Percentiles rank a stretch among this genome's conserved stretches.
phyloP scores from a whole-genome alignment of 1,140 invertebrate species.

The Microplitis demolitor region DNA sequence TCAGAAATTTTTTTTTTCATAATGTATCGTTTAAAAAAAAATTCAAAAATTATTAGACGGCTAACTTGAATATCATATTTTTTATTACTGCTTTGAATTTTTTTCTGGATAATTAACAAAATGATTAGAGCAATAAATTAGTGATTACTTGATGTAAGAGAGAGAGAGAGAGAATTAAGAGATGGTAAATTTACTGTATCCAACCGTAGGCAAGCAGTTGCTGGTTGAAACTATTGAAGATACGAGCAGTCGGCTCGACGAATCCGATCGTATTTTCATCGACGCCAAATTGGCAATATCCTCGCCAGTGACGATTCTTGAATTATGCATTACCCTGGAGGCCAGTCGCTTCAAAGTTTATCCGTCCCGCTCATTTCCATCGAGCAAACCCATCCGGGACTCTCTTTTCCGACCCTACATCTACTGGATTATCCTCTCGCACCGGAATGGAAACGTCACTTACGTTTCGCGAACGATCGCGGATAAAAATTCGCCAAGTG shows the following conservation, averaged over 20 bases:
- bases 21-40: no score
- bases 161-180: background rate
- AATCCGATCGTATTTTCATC: constrained; percentile 64
- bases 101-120: background rate
- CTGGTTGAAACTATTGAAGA: constrained; percentile 15
- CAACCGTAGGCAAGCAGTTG: background rate
- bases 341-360: constrained; percentile 63
- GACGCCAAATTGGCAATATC: constrained; percentile 65
- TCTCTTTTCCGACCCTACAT: constrained; percentile 26
- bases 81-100: background rate
- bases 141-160: background rate
- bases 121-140: background rate
- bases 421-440: constrained; percentile 44
- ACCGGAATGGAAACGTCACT: constrained; percentile 50
- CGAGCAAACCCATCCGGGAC: constrained; percentile 32
- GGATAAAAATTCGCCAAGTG: background rate
- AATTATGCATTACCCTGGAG: constrained; percentile 63
- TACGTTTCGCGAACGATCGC: constrained; percentile 36
- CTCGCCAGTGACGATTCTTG: constrained; percentile 62
- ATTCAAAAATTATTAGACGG: no score
- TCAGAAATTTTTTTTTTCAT: no score
- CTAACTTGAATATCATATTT: no score
- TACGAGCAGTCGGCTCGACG: constrained; percentile 41
- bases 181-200: constrained; percentile 11
- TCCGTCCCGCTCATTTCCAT: constrained; percentile 58